phyloP scores from a whole-genome alignment of 2,888 invertebrate species.

The Macroteleia sp. region DNA sequence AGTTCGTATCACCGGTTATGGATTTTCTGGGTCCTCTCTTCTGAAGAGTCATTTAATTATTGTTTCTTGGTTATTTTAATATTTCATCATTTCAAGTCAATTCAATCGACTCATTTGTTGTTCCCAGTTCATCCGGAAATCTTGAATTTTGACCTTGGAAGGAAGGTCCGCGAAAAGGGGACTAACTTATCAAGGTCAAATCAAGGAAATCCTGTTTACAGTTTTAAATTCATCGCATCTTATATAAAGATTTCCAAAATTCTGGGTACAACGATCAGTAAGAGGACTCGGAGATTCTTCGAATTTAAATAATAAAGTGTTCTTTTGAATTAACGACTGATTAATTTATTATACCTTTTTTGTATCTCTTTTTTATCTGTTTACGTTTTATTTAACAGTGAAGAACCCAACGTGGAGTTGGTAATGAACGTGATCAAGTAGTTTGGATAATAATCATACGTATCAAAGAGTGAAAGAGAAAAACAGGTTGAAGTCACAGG shows the following conservation, averaged over 20 bases:
- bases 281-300: background rate
- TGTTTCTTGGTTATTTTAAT: no score
- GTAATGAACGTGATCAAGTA: conserved; percentile 33
- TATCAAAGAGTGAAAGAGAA: background rate
- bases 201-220: background rate
- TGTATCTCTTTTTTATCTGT: background rate
- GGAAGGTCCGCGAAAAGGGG: background rate
- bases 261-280: conserved; percentile 5
- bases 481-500: background rate
- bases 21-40: conserved; percentile 3
- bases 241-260: conserved; percentile 12
- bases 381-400: conserved; percentile 23
- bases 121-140: conserved; percentile 11
- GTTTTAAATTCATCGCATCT: background rate
- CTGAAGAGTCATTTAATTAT: background rate
- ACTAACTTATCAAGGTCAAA: background rate
- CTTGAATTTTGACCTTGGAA: background rate
- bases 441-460: conserved; percentile 20
- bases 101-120: no score
- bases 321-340: background rate
- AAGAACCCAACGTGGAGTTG: conserved; percentile 19
- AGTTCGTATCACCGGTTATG: conserved; percentile 24
- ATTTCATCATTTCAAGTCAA: no score
- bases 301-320: background rate
- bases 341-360: background rate